These are phyloP conservation scores for Chrysolina americana DNA, from an alignment of 2,888 invertebrate species.

Conservation along the genomic window DNA sequence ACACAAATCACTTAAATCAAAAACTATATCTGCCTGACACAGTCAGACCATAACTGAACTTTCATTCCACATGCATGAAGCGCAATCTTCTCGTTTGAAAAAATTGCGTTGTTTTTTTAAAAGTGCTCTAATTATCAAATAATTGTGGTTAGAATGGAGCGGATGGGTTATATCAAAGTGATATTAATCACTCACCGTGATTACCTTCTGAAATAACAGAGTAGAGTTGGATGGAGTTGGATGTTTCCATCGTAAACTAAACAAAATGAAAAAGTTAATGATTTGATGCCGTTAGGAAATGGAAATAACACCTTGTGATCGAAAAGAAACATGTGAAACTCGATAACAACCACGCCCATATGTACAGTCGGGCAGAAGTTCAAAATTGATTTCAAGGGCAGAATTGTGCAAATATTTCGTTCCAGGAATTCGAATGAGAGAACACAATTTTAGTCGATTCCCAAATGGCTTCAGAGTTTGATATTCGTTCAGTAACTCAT, in stretches of 20 bases:
- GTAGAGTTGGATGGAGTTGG: neutral
- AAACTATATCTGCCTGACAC: slow-evolving; percentile 1
- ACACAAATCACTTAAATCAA: neutral
- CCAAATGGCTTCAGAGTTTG: no score
- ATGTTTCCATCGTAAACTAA: neutral
- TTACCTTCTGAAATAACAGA: slow-evolving; percentile 17
- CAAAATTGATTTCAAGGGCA: no score
- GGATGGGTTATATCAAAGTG: slow-evolving; percentile 37
- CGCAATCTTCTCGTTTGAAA: neutral
- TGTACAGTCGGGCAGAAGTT: no score
- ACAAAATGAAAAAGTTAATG: neutral
- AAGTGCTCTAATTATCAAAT: slow-evolving; percentile 31
- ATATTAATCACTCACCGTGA: slow-evolving; percentile 6
- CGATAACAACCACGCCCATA: no score
- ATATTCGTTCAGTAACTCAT: no score
- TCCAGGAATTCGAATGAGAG: no score
- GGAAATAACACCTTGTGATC: neutral
- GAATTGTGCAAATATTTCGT: no score
- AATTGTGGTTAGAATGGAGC: slow-evolving; percentile 35
- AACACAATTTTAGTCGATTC: no score
- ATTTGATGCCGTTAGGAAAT: neutral
- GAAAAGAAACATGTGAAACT: no score
- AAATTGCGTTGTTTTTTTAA: slow-evolving; percentile 24
- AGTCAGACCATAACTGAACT: slow-evolving; percentile 19
- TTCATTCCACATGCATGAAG: neutral